Conservation (phyloP, 2,797 vertebrate genomes). For the Ctenopoma kingsleyae region DNA sequence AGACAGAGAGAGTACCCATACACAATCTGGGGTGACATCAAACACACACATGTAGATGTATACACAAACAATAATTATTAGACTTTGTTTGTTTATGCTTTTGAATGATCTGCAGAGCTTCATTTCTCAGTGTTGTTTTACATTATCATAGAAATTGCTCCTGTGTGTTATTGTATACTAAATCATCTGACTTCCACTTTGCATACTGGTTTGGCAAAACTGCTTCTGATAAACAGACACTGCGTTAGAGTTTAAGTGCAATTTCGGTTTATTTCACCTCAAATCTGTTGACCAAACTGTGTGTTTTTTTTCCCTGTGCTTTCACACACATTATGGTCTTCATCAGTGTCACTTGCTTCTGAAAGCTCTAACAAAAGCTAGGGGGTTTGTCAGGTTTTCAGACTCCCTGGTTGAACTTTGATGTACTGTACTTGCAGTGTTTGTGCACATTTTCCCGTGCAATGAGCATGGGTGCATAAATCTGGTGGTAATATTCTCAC, state of each 20-base stretch:
- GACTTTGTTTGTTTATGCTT: conserved; percentile 13
- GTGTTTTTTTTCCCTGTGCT: background rate
- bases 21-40: conserved; percentile 20
- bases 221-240: conserved; percentile 2
- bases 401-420: too few species aligned
- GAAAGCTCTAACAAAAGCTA: too few species aligned
- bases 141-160: conserved; percentile 15
- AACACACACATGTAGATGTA: conserved; percentile 22
- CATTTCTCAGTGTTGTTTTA: conserved; percentile 16
- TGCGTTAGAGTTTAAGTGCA: background rate
- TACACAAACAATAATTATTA: conserved; percentile 25
- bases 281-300: background rate
- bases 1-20: conserved; percentile 33
- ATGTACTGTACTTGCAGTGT: too few species aligned
- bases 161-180: conserved; percentile 7
- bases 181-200: conserved; percentile 1
- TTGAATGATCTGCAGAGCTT: conserved; percentile 24
- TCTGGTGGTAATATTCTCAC: background rate
- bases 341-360: background rate
- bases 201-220: background rate
- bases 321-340: background rate
- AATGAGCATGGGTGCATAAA: background rate
- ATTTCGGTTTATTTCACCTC: background rate
- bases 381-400: background rate
- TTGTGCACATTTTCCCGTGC: background rate